Conservation (phyloP, 2,797 vertebrate genomes). For the Artibeus lituratus region DNA sequence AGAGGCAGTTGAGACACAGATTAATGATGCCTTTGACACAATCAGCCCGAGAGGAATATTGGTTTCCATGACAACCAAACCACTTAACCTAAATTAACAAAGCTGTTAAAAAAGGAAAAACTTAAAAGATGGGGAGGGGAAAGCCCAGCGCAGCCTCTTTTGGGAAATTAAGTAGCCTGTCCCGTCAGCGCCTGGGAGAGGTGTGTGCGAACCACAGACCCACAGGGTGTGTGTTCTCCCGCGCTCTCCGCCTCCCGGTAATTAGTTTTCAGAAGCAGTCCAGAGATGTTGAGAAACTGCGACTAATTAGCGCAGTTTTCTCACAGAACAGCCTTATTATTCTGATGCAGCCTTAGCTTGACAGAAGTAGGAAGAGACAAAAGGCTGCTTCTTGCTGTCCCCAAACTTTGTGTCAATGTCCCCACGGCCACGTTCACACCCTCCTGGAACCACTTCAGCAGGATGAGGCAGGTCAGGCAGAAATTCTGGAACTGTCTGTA, state of each 20-base stretch:
- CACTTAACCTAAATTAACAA: constrained; percentile 75
- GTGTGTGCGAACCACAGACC: constrained; percentile 30
- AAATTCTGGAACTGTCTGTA: background rate
- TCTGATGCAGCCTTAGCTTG: constrained; percentile 13
- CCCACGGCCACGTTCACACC: background rate
- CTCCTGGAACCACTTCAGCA: background rate
- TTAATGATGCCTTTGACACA: constrained; percentile 74
- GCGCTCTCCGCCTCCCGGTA: constrained; percentile 77
- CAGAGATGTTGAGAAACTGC: constrained; percentile 77
- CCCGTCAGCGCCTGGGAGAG: constrained; percentile 24
- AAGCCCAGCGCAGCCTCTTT: constrained; percentile 59
- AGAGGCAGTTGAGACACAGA: constrained; percentile 71
- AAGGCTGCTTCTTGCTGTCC: constrained; percentile 20
- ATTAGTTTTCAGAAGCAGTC: constrained; percentile 80
- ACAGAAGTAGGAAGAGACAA: constrained; percentile 51
- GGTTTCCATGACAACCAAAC: constrained; percentile 71
- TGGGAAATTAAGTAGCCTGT: constrained; percentile 62
- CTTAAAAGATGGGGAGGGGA: constrained; percentile 64
- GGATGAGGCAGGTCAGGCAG: background rate
- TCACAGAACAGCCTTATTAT: constrained; percentile 64
- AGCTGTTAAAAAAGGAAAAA: constrained; percentile 70
- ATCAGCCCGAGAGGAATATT: constrained; percentile 68
- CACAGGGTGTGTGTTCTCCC: constrained; percentile 71
- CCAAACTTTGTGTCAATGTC: background rate
- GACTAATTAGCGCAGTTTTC: constrained; percentile 78